Percentiles rank a stretch among this genome's conserved stretches.
Conservation (phyloP, 2,113 vertebrate species). For the Rhinoderma darwinii region DNA sequence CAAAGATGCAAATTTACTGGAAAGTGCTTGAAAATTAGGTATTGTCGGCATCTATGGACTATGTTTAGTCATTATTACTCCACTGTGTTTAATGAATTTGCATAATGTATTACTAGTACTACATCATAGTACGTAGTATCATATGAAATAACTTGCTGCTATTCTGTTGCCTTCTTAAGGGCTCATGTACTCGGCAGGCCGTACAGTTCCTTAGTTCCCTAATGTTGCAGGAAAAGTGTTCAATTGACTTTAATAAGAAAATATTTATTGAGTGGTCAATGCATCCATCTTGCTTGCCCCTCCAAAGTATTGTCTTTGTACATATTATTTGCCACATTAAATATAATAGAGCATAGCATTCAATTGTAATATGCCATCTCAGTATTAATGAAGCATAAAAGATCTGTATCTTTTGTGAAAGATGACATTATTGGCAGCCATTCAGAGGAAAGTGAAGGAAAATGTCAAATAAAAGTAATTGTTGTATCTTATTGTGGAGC, state of each 20-base stretch:
- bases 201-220: no score
- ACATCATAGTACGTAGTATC: background rate
- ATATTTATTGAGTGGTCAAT: slow-evolving; percentile 26
- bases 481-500: slow-evolving; percentile 62
- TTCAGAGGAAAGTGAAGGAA: slow-evolving; percentile 67
- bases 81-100: background rate
- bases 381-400: slow-evolving; percentile 76
- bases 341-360: slow-evolving; percentile 74
- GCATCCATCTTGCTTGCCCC: background rate
- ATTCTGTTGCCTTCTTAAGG: background rate
- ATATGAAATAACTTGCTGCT: background rate
- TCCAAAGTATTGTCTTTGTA: background rate
- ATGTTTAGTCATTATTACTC: background rate
- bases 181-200: no score
- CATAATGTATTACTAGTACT: background rate
- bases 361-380: slow-evolving; percentile 75
- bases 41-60: no score
- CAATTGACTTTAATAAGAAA: slow-evolving; percentile 28
- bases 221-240: slow-evolving; percentile 17
- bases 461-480: slow-evolving; percentile 68
- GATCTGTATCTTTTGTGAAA: slow-evolving; percentile 76
- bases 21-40: no score
- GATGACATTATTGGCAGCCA: slow-evolving; percentile 73
- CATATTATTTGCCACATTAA: slow-evolving; percentile 66
- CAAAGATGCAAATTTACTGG: no score